Conservation (phyloP, 2,797 vertebrate genomes). For the Labeo calbasu region DNA sequence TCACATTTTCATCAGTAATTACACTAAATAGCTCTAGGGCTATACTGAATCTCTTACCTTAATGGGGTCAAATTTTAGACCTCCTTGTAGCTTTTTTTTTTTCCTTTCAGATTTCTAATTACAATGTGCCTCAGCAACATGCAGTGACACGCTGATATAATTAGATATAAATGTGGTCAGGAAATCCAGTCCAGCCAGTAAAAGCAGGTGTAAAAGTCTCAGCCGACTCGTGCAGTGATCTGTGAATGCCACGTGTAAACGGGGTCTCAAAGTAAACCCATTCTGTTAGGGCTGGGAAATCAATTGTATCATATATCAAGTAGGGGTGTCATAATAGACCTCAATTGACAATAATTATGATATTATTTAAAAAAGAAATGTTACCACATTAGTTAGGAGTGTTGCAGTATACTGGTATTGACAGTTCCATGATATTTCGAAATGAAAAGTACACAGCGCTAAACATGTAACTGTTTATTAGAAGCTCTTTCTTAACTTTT, state of each 20-base stretch:
- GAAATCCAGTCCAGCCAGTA: not conserved
- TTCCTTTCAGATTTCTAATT: not conserved
- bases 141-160: not conserved
- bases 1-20: not conserved
- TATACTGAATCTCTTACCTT: not conserved
- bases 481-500: no score
- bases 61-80: not conserved
- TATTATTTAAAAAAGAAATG: no score
- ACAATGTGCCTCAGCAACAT: not conserved
- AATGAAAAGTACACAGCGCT: no score
- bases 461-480: no score
- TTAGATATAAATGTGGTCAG: not conserved
- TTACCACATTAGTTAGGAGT: no score
- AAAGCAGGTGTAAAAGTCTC: constrained; percentile 37
- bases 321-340: no score
- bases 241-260: not conserved
- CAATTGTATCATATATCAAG: no score
- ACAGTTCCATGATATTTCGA: no score
- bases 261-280: not conserved
- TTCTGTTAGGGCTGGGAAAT: no score
- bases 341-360: no score
- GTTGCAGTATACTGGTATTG: no score
- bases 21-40: not conserved
- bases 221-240: not conserved
- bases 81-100: not conserved